These are phyloP conservation scores for Mystacides longicornis DNA, from an alignment of 2,888 invertebrate species.

Conservation along the genomic window DNA sequence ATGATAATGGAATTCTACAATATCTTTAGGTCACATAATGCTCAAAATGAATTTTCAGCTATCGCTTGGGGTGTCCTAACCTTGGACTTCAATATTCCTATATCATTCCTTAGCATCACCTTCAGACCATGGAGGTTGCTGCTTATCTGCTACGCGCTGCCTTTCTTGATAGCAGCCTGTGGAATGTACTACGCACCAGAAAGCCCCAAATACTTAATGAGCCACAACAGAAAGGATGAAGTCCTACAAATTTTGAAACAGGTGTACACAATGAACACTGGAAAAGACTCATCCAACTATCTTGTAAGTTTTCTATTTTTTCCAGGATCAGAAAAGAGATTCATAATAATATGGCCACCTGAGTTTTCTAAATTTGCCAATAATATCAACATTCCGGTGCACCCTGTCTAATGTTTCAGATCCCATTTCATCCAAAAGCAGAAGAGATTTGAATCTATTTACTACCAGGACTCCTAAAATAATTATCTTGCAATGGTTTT, in stretches of 20 bases:
- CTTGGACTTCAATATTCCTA: constrained; percentile 38
- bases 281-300: not conserved
- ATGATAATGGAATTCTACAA: not conserved
- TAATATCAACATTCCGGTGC: no score
- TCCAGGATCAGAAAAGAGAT: not conserved
- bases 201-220: constrained; percentile 65
- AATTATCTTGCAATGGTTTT: constrained; percentile 20
- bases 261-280: constrained; percentile 8
- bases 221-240: constrained; percentile 44
- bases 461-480: no score
- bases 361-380: no score
- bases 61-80: constrained; percentile 64
- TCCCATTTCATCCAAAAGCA: no score
- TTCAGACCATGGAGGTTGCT: constrained; percentile 73
- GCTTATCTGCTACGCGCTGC: constrained; percentile 54
- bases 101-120: constrained; percentile 43
- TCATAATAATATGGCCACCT: not conserved
- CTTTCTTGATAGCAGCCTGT: constrained; percentile 52
- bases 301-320: not conserved
- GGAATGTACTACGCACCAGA: constrained; percentile 57
- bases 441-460: no score
- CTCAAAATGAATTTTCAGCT: constrained; percentile 40
- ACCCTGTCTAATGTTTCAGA: no score
- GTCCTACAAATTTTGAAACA: constrained; percentile 6
- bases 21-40: not conserved